Percentiles rank a stretch among this genome's conserved stretches.
Evolutionary conservation across 2,888 invertebrate species (phyloP).

Genomic region (Philonicus albiceps): DNA sequence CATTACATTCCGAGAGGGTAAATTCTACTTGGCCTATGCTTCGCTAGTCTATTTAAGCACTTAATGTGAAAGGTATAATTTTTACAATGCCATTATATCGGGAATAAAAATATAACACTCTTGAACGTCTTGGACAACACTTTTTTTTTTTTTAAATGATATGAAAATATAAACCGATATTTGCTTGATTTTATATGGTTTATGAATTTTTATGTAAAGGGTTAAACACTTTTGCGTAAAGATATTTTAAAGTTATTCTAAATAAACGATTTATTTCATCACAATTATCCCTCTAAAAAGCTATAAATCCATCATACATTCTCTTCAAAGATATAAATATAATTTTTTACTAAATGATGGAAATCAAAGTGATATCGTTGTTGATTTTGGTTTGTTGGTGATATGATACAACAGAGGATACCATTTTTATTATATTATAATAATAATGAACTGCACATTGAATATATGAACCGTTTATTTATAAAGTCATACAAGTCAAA

Average conservation of each 20-base stretch:
- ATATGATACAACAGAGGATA: too few species aligned
- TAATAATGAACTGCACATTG: too few species aligned
- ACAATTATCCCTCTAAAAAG: not conserved
- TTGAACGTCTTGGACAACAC: not conserved
- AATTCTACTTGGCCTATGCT: not conserved
- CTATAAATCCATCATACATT: too few species aligned
- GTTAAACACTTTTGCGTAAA: not conserved
- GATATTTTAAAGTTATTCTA: not conserved
- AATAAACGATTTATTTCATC: not conserved
- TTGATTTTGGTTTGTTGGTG: too few species aligned
- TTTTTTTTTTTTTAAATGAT: not conserved
- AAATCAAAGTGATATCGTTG: too few species aligned
- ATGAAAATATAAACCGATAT: constrained; percentile 18
- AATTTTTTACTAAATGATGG: too few species aligned
- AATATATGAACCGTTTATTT: too few species aligned
- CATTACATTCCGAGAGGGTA: not conserved
- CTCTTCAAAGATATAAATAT: too few species aligned
- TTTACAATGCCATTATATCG: not conserved
- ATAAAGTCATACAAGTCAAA: too few species aligned
- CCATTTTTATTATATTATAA: too few species aligned
- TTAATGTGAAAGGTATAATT: constrained; percentile 19
- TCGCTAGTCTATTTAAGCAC: not conserved
- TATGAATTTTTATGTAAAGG: not conserved
- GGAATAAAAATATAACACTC: constrained; percentile 18
- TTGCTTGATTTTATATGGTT: not conserved